Base-by-base conservation (phyloP, 2,113 vertebrate genomes). In the Nannobrachium achirus region DNA sequence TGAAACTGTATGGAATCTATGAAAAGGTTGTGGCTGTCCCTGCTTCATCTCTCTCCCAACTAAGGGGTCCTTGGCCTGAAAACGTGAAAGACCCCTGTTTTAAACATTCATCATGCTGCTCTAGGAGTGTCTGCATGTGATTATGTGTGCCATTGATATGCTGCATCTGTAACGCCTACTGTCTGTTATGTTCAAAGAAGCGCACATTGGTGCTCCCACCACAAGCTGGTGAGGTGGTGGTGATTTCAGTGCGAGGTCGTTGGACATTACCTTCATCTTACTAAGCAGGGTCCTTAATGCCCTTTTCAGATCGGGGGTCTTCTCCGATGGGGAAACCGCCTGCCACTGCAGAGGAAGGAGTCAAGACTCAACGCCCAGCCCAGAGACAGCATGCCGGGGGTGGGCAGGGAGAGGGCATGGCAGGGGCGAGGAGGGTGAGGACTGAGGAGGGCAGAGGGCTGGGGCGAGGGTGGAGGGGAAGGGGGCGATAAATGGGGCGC, bases 221-320 rank as follows among this genome's bases (percentile, higher is more conserved):
- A 33, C 1, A 33, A 5, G 25, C 18, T 15, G 18, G 18, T 53
- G 51, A 11, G 18, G 9, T 64, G 9, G 19, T 33, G 50, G 78
- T 82, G 81, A 82, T 76, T 85, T 60, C 9, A 56, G 76, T 78
- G 76, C 46, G 19, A 39, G 7, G 51, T 39, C 40, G 9, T 45
- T 76, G 67, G 75, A 88, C 84, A 73, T 94, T 94, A 94, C 93
- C 93, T 94, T 94, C 91, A 93, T 93, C 80, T 94, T 94, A 94
- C 92, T 94, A 92, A 94, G 93, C 83, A 94, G 89, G 82, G 89
- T 93, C 93, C 93, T 91, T 92, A 94, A 92, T 72, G 93, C 93
- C 88, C 93, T 92, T 93, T 94, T 94, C 91, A 93, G 90, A 90
- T 94, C 93, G 59, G 93, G 93, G 85, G 93, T 94, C 93, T 93